phyloP scores from a whole-genome alignment of 2,888 invertebrate species.

The Andrena camellia region DNA sequence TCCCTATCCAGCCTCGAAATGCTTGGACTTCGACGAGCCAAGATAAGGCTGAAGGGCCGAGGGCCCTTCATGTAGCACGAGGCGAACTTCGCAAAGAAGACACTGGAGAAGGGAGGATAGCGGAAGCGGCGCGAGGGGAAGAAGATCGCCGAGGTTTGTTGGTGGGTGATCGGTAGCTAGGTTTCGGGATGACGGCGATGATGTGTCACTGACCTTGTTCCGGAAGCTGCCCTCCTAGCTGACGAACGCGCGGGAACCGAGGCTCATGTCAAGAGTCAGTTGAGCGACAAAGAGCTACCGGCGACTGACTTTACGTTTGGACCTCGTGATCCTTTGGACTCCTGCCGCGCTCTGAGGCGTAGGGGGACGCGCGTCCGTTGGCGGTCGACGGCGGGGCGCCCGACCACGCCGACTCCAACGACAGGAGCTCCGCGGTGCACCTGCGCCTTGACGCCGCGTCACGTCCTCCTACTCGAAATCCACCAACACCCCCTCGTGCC shows the following conservation, averaged over 20 bases:
- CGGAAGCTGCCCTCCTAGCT: slow-evolving; percentile 62
- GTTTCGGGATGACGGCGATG: slow-evolving; percentile 7
- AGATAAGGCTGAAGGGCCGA: too few relatives aligned
- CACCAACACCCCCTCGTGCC: slow-evolving; percentile 36
- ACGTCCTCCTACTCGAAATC: slow-evolving; percentile 42
- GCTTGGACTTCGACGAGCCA: not conserved
- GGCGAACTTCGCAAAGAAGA: not conserved
- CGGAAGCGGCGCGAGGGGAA: not conserved
- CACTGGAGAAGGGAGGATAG: not conserved
- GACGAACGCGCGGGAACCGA: slow-evolving; percentile 71
- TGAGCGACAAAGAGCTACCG: slow-evolving; percentile 61
- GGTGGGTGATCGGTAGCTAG: slow-evolving; percentile 30
- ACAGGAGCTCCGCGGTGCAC: slow-evolving; percentile 85
- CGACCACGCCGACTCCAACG: slow-evolving; percentile 84
- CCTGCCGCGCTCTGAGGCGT: slow-evolving; percentile 76
- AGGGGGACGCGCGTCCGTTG: slow-evolving; percentile 68
- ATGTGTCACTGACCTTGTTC: slow-evolving; percentile 70
- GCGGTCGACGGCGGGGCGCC: slow-evolving; percentile 65
- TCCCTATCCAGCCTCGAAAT: not conserved
- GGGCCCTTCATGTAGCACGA: not conserved
- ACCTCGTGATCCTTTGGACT: slow-evolving; percentile 77
- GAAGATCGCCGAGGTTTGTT: slow-evolving; percentile 7
- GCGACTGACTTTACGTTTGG: slow-evolving; percentile 64
- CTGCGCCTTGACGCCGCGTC: slow-evolving; percentile 66
- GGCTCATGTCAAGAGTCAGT: slow-evolving; percentile 71